Evolutionary conservation across 92 coral and sea anemone species (phyloP).

Genomic region (Porites evermanni): DNA sequence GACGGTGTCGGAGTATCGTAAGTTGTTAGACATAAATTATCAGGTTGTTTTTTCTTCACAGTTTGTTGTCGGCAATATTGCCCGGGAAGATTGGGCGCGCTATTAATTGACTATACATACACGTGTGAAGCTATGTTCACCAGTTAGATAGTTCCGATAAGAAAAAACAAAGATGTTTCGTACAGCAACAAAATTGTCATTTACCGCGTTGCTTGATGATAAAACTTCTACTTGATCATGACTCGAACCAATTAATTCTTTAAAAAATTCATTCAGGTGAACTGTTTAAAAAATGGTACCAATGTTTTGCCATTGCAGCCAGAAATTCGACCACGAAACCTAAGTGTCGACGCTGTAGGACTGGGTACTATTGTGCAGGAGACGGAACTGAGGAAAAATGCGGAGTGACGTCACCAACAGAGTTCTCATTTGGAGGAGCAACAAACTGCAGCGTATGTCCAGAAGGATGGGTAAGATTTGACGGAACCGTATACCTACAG

Average conservation of each 20-base stretch:
- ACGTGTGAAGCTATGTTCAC: no score
- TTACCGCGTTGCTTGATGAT: background rate
- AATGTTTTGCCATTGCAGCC: constrained; percentile 47
- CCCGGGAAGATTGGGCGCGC: no score
- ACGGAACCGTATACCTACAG: background rate
- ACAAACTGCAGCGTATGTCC: constrained; percentile 81
- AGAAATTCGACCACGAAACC: constrained; percentile 83
- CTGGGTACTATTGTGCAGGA: constrained; percentile 94
- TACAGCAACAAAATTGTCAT: background rate
- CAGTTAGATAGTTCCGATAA: no score
- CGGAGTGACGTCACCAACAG: constrained; percentile 83
- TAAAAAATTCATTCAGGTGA: background rate
- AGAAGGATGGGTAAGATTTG: constrained; percentile 91
- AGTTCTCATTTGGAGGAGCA: constrained; percentile 93
- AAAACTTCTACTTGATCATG: background rate
- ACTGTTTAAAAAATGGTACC: background rate
- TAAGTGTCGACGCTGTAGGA: constrained; percentile 94
- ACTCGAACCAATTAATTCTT: background rate
- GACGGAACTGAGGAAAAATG: constrained; percentile 92
- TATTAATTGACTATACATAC: no score
- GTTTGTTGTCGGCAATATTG: no score
- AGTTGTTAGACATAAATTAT: constrained; percentile 33
- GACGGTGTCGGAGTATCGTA: constrained; percentile 95
- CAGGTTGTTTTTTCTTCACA: no score
- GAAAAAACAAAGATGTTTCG: no score